These are phyloP conservation scores for Lutjanus erythropterus DNA, from an alignment of 2,113 vertebrate genomes.

Conservation along the genomic window DNA sequence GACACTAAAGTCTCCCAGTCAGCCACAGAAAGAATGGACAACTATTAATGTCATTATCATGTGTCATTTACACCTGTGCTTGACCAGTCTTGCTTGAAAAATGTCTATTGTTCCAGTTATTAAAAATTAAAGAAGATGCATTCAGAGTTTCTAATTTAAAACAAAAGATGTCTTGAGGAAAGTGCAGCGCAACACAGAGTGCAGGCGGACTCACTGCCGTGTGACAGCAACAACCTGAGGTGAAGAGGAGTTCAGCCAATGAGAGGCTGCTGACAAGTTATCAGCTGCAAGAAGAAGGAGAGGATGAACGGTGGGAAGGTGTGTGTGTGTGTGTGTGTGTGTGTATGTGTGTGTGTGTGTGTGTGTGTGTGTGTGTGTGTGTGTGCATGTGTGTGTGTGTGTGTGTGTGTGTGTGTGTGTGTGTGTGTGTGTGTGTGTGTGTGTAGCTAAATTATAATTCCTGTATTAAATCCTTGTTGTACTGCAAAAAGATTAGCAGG, in stretches of 20 bases:
- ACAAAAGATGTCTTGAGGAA: too few species aligned
- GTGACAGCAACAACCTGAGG: background rate
- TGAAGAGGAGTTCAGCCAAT: conserved; percentile 14
- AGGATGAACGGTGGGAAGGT: background rate
- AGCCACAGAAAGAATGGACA: too few species aligned
- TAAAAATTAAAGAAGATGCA: too few species aligned
- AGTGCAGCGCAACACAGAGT: too few species aligned
- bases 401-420: conserved; percentile 23
- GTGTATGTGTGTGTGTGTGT: conserved; percentile 19
- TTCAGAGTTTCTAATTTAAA: too few species aligned
- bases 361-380: conserved; percentile 24
- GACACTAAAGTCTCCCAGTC: background rate
- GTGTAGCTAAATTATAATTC: conserved; percentile 7
- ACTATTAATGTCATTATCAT: too few species aligned
- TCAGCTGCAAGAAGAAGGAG: too few species aligned
- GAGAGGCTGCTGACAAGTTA: conserved; percentile 55
- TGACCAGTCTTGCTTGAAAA: too few species aligned
- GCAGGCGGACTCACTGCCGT: conserved; percentile 1
- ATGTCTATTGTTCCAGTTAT: too few species aligned
- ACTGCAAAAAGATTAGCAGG: conserved; percentile 55
- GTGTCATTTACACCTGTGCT: too few species aligned
- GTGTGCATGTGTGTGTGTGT: conserved; percentile 25
- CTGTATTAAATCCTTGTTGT: conserved; percentile 38
- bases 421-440: conserved; percentile 27
- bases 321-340: conserved; percentile 28